Percentiles rank a stretch among this genome's conserved stretches.
Conservation (phyloP, 2,888 invertebrate genomes). For the Drosophila pegasa region DNA sequence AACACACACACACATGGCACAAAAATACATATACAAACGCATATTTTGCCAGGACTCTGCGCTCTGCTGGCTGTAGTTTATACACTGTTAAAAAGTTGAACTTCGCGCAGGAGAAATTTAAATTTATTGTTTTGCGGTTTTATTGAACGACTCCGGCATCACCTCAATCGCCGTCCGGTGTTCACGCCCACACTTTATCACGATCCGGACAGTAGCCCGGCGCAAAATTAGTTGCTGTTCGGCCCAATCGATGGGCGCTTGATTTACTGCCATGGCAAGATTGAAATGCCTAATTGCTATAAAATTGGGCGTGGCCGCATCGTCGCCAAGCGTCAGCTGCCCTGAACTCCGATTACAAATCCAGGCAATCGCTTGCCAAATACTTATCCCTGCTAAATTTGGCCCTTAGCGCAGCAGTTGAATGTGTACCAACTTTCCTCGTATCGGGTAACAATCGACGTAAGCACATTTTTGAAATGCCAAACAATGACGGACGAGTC, state of each 20-base stretch:
- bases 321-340: conserved; percentile 24
- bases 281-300: conserved; percentile 72
- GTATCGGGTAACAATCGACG: background rate
- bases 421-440: background rate
- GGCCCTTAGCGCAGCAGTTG: background rate
- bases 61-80: conserved; percentile 56
- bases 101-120: conserved; percentile 68
- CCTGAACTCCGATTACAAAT: conserved; percentile 41
- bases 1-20: conserved; percentile 7
- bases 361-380: conserved; percentile 3
- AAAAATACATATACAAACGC: conserved; percentile 24
- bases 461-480: background rate
- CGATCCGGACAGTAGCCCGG: conserved; percentile 15
- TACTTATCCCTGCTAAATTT: background rate
- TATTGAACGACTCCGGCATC: conserved; percentile 56
- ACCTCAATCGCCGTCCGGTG: conserved; percentile 24
- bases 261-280: conserved; percentile 69
- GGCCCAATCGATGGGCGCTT: conserved; percentile 75
- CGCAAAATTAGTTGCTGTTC: conserved; percentile 66
- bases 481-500: background rate
- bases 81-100: conserved; percentile 70
- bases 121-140: conserved; percentile 79
- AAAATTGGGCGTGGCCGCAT: conserved; percentile 63
- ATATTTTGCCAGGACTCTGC: conserved; percentile 13
- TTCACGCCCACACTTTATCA: conserved; percentile 6